Evolutionary conservation across 2,113 vertebrate species (phyloP).

Genomic region (Ranitomeya variabilis): DNA sequence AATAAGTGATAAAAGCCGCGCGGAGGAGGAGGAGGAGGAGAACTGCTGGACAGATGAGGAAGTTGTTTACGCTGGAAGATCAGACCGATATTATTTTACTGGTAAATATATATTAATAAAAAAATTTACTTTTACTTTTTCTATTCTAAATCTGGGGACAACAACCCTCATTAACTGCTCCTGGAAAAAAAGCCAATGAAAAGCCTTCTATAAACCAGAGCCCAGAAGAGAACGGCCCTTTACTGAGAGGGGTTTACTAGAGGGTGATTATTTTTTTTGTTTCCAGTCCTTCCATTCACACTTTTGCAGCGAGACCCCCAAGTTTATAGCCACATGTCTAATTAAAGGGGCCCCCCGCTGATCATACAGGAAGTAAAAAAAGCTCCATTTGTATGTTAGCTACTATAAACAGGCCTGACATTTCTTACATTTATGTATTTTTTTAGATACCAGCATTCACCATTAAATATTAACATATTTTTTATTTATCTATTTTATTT

Average conservation of each 20-base stretch:
- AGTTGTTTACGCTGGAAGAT: slow-evolving; percentile 72
- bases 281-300: too few relatives aligned
- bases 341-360: too few relatives aligned
- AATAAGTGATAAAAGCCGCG: slow-evolving; percentile 8
- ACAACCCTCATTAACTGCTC: not conserved
- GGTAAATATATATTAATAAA: slow-evolving; percentile 69
- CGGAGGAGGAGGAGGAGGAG: not conserved
- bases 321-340: too few relatives aligned
- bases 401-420: too few relatives aligned
- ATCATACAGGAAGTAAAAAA: too few relatives aligned
- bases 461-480: too few relatives aligned
- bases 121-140: not conserved
- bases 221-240: not conserved
- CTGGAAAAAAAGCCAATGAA: not conserved
- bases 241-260: not conserved
- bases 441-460: too few relatives aligned
- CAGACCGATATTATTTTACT: slow-evolving; percentile 74
- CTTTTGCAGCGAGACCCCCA: too few relatives aligned
- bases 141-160: not conserved
- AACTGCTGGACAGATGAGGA: slow-evolving; percentile 77
- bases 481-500: too few relatives aligned
- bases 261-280: not conserved
- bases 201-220: too few relatives aligned
- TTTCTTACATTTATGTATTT: too few relatives aligned
- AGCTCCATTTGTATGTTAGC: too few relatives aligned